A percentile compares a stretch with the other conserved stretches of the same genome.
These are phyloP conservation scores for Melieria picta DNA, from an alignment of 2,888 invertebrate genomes.

Conservation along the genomic window DNA sequence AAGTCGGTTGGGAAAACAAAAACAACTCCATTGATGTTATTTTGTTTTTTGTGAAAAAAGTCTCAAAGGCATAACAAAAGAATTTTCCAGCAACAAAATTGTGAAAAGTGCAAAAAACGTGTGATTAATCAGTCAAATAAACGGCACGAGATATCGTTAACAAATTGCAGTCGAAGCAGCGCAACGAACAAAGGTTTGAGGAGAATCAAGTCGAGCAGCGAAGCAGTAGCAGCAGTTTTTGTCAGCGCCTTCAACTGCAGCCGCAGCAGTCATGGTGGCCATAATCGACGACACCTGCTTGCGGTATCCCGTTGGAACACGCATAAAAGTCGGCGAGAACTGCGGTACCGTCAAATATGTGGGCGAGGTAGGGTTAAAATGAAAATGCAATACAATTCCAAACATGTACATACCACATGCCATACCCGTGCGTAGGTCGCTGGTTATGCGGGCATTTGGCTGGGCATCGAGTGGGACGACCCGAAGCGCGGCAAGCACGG, in stretches of 20 bases:
- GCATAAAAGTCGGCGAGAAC: conserved; percentile 61
- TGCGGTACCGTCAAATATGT: conserved; percentile 78
- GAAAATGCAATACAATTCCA: conserved; percentile 47
- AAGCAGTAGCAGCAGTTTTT: neutral
- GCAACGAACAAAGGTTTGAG: conserved; percentile 3
- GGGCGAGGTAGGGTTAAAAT: conserved; percentile 70
- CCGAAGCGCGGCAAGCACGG: conserved; percentile 89
- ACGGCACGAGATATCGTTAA: neutral
- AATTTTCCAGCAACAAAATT: conserved; percentile 19
- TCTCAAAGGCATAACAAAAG: neutral
- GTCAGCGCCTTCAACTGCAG: neutral
- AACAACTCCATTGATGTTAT: conserved; percentile 27
- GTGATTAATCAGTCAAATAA: neutral
- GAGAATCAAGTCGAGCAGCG: neutral
- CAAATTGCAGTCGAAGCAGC: neutral
- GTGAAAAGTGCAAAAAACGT: conserved; percentile 4
- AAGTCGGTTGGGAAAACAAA: conserved; percentile 36
- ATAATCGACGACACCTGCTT: conserved; percentile 63
- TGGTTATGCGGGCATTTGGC: conserved; percentile 80
- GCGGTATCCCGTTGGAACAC: conserved; percentile 61
- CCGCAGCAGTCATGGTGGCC: conserved; percentile 65
- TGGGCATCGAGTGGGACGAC: conserved; percentile 98
- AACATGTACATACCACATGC: neutral
- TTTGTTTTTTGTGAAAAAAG: conserved; percentile 30
- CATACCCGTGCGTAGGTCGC: conserved; percentile 66